phyloP scores from a whole-genome alignment of 1,140 invertebrate genomes.

The Geopemphigus sp. region DNA sequence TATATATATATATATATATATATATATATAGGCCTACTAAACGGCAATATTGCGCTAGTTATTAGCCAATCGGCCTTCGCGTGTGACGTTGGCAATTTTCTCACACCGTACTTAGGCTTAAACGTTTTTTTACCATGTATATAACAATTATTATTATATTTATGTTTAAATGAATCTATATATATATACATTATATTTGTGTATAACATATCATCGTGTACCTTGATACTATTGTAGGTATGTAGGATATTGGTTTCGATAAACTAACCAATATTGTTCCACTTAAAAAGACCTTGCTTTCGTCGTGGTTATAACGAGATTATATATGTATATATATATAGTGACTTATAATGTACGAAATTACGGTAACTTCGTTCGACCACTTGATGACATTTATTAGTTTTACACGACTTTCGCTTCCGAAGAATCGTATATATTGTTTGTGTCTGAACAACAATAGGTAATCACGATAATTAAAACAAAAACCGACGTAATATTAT shows the following conservation, averaged over 20 bases:
- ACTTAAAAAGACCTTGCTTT: constrained; percentile 30
- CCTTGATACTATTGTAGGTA: constrained; percentile 36
- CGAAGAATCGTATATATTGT: constrained; percentile 10
- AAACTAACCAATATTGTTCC: constrained; percentile 17
- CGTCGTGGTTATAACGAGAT: constrained; percentile 14
- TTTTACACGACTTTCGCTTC: constrained; percentile 33
- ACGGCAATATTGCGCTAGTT: constrained; percentile 45
- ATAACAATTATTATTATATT: constrained; percentile 47
- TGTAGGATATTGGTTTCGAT: neutral
- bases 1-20: constrained; percentile 21
- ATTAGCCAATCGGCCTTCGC: constrained; percentile 25
- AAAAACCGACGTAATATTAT: neutral
- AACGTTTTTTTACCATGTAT: constrained; percentile 44
- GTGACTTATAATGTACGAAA: constrained; percentile 10
- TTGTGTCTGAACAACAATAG: constrained; percentile 1
- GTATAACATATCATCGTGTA: constrained; percentile 46
- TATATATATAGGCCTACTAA: constrained; percentile 22
- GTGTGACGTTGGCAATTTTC: constrained; percentile 40
- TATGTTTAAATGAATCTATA: constrained; percentile 40
- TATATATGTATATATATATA: too few relatives aligned
- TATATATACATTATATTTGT: constrained; percentile 33
- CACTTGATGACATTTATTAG: constrained; percentile 17
- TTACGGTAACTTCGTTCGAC: constrained; percentile 19
- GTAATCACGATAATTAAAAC: neutral
- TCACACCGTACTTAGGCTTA: constrained; percentile 49